Conservation (phyloP, 2,888 invertebrate species). For the Melanophora roralis region DNA sequence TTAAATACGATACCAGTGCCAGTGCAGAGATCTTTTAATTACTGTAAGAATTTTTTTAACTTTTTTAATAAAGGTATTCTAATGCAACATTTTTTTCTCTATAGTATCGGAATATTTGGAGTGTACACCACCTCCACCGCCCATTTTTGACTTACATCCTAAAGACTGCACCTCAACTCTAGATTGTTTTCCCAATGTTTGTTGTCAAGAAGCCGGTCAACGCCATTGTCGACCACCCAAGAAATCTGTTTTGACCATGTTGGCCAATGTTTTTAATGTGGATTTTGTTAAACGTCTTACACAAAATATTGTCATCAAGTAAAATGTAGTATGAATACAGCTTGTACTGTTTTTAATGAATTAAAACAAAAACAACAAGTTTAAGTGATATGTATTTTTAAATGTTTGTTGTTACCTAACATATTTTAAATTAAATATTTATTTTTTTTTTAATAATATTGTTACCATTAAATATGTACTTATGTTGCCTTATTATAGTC, state of each 20-base stretch:
- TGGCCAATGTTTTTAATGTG: constrained; percentile 79
- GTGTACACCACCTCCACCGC: constrained; percentile 84
- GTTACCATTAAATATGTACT: constrained; percentile 1
- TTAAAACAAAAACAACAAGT: neutral
- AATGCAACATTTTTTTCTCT: neutral
- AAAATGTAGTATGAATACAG: constrained; percentile 23
- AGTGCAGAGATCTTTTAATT: constrained; percentile 81
- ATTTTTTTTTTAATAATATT: constrained; percentile 5
- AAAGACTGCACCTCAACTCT: constrained; percentile 83
- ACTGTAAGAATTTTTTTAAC: constrained; percentile 78
- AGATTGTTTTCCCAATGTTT: constrained; percentile 88
- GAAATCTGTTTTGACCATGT: constrained; percentile 82
- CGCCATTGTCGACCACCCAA: constrained; percentile 86
- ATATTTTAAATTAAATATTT: constrained; percentile 31
- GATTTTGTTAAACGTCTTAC: constrained; percentile 76
- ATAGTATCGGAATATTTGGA: constrained; percentile 83
- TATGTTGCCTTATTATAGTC: constrained; percentile 47
- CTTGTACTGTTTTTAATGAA: neutral
- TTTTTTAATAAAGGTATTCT: neutral
- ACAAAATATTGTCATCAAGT: constrained; percentile 72
- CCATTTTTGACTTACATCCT: constrained; percentile 84
- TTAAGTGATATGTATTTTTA: constrained; percentile 14
- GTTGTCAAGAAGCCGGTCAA: constrained; percentile 86
- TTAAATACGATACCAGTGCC: constrained; percentile 81
- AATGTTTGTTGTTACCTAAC: neutral